These are phyloP conservation scores for Colossoma macropomum DNA, from an alignment of 2,113 vertebrate species.

Conservation along the genomic window DNA sequence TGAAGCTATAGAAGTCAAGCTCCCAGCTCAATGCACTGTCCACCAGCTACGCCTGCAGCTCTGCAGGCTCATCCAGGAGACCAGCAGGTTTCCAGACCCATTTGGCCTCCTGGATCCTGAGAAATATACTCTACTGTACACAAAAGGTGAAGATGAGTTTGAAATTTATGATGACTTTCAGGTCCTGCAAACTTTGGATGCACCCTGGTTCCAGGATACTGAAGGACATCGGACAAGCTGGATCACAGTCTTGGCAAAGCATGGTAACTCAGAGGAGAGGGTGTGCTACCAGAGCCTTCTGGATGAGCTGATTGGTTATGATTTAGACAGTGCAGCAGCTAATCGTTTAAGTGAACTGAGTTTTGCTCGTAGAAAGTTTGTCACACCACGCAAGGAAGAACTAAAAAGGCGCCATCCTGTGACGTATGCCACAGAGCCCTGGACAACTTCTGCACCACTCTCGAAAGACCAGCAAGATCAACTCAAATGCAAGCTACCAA, in stretches of 20 bases:
- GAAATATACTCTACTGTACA: constrained; percentile 73
- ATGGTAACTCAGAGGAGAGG: constrained; percentile 60
- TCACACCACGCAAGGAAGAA: constrained; percentile 67
- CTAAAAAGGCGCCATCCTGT: constrained; percentile 65
- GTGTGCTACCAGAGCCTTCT: constrained; percentile 59
- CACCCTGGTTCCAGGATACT: constrained; percentile 66
- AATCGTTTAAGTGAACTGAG: constrained; percentile 73
- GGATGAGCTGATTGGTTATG: constrained; percentile 71
- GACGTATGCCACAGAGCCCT: constrained; percentile 76
- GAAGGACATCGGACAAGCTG: constrained; percentile 55
- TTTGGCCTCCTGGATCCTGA: constrained; percentile 73
- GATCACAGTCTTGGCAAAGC: constrained; percentile 62
- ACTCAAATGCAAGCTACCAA: constrained; percentile 55
- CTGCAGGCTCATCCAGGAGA: constrained; percentile 67
- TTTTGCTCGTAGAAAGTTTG: constrained; percentile 77
- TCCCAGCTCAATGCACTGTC: constrained; percentile 74
- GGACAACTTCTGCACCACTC: constrained; percentile 67
- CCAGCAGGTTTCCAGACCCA: constrained; percentile 62
- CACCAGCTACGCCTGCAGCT: constrained; percentile 74
- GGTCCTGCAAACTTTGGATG: constrained; percentile 73
- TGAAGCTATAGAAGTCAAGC: constrained; percentile 62
- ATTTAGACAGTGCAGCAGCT: constrained; percentile 66
- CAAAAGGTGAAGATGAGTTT: constrained; percentile 67
- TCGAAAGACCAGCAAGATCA: constrained; percentile 61
- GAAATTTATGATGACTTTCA: constrained; percentile 81